These are phyloP conservation scores for Myripristis jacobus DNA, from an alignment of 2,797 vertebrate genomes.

Conservation along the genomic window DNA sequence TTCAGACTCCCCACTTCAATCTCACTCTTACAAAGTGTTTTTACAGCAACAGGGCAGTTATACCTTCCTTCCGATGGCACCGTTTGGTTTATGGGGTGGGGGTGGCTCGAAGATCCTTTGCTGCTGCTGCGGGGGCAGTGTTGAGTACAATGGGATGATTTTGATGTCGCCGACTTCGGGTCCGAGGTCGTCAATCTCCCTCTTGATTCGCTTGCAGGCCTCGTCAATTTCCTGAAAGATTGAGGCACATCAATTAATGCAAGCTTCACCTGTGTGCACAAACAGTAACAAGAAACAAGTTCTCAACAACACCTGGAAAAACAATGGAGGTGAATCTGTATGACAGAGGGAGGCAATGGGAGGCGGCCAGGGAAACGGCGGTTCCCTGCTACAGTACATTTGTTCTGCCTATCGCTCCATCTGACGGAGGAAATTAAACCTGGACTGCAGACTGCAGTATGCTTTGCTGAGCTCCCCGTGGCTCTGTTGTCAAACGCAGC, in stretches of 20 bases:
- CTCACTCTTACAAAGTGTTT: slow-evolving; percentile 42
- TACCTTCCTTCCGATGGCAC: slow-evolving; percentile 99
- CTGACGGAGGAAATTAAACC: slow-evolving; percentile 85
- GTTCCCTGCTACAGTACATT: slow-evolving; percentile 78
- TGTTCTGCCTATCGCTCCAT: slow-evolving; percentile 82
- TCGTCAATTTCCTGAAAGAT: slow-evolving; percentile 96
- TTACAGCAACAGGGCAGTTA: slow-evolving; percentile 50
- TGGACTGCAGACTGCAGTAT: slow-evolving; percentile 78
- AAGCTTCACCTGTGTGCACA: slow-evolving; percentile 23
- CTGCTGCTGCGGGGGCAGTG: slow-evolving; percentile 96
- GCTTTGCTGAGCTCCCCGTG: slow-evolving; percentile 81
- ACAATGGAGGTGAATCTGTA: slow-evolving; percentile 45
- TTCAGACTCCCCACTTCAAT: slow-evolving; percentile 31
- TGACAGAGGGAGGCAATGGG: slow-evolving; percentile 24
- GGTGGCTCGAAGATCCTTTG: slow-evolving; percentile 98
- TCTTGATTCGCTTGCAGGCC: slow-evolving; percentile 98
- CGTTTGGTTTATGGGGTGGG: slow-evolving; percentile 94
- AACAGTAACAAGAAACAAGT: slow-evolving; percentile 51
- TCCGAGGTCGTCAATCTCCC: slow-evolving; percentile 97
- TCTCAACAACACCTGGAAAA: slow-evolving; percentile 57
- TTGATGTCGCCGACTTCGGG: slow-evolving; percentile 99
- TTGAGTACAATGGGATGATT: slow-evolving; percentile 99
- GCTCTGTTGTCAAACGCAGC: slow-evolving; percentile 83
- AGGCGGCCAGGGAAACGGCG: slow-evolving; percentile 59
- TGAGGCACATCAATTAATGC: slow-evolving; percentile 49